phyloP scores from a whole-genome alignment of 2,113 vertebrate species.

The Canis aureus region DNA sequence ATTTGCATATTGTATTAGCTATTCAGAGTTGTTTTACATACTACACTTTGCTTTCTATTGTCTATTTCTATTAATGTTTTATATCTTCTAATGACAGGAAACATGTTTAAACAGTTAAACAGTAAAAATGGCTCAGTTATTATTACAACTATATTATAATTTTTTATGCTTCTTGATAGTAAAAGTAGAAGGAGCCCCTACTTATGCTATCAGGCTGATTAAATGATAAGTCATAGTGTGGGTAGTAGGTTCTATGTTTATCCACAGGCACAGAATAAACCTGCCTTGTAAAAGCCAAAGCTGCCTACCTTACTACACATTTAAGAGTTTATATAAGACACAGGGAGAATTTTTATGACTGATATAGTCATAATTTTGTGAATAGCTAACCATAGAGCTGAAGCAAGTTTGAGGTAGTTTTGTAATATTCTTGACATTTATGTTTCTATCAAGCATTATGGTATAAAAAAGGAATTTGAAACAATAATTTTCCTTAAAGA shows the following conservation, averaged over 20 bases:
- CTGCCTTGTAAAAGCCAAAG: not conserved
- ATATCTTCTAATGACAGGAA: not conserved
- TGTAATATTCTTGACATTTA: constrained; percentile 17
- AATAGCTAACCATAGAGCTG: not conserved
- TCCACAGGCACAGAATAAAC: not conserved
- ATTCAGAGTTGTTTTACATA: not conserved
- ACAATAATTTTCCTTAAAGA: constrained; percentile 2
- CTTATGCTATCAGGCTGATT: not conserved
- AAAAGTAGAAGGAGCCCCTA: not conserved
- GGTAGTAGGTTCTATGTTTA: not conserved
- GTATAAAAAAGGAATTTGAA: not conserved
- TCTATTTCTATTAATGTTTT: not conserved
- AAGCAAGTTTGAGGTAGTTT: not conserved
- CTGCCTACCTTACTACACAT: not conserved
- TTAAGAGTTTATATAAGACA: constrained; percentile 39
- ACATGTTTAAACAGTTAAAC: not conserved
- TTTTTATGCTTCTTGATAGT: not conserved
- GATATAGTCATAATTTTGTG: not conserved
- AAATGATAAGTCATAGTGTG: not conserved
- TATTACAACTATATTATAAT: not conserved
- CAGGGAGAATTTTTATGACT: not conserved
- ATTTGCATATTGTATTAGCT: not conserved
- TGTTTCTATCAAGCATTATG: constrained; percentile 4
- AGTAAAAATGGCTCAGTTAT: not conserved
- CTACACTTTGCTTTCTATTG: not conserved